Percentiles rank a stretch among this genome's conserved stretches.
Evolutionary conservation across 2,797 vertebrate genomes (phyloP).

Genomic region (Smutsia gigantea): DNA sequence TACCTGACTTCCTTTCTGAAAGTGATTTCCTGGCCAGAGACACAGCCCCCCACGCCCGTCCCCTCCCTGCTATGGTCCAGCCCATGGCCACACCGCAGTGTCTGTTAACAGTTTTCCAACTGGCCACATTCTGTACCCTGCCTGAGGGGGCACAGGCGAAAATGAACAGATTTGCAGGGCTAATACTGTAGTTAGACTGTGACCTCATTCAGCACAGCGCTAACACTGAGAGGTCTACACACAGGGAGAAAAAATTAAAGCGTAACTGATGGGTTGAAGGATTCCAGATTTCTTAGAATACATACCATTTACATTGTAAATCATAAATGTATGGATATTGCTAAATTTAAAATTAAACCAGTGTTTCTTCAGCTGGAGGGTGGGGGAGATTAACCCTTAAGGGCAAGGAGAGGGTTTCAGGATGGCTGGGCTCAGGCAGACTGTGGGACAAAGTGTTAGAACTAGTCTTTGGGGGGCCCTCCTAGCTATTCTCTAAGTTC

Average conservation of each 20-base stretch:
- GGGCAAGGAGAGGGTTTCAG: not conserved
- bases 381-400: not conserved
- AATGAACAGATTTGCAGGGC: constrained; percentile 86
- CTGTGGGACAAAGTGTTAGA: not conserved
- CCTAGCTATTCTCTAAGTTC: not conserved
- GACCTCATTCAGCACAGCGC: constrained; percentile 80
- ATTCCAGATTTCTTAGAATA: constrained; percentile 64
- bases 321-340: constrained; percentile 36
- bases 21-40: constrained; percentile 62
- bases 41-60: not conserved
- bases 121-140: constrained; percentile 82
- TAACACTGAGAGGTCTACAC: constrained; percentile 57
- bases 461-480: not conserved
- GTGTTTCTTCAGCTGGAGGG: not conserved
- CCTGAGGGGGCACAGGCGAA: constrained; percentile 79
- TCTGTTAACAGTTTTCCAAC: constrained; percentile 82
- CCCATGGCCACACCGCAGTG: constrained; percentile 58
- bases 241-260: constrained; percentile 67
- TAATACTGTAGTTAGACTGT: constrained; percentile 85
- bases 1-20: constrained; percentile 42
- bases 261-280: constrained; percentile 70
- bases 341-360: constrained; percentile 60
- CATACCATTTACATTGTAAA: constrained; percentile 42
- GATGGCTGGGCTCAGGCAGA: not conserved
- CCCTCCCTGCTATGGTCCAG: constrained; percentile 69